Percentiles rank a stretch among this genome's conserved stretches.
phyloP scores from a whole-genome alignment of 2,888 invertebrate species.

The Cataglyphis rosenhaueri region DNA sequence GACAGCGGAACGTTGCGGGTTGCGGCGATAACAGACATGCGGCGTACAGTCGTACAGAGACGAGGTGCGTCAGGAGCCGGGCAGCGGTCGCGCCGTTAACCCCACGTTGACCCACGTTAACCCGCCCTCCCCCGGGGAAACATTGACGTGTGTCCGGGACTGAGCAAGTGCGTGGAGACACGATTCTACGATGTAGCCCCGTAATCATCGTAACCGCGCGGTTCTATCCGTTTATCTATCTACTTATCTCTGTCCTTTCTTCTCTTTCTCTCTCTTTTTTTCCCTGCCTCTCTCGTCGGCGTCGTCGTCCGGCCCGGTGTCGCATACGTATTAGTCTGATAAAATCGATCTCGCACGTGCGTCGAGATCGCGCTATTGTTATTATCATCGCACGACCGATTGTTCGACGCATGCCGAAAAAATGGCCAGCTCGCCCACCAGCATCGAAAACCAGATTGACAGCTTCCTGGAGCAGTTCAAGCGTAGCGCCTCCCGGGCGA shows the following conservation, averaged over 20 bases:
- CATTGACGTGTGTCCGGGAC: conserved; percentile 19
- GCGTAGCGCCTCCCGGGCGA: conserved; percentile 92
- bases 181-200: conserved; percentile 53
- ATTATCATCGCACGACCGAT: conserved; percentile 9
- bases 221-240: conserved; percentile 3
- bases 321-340: background rate
- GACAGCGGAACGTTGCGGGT: conserved; percentile 51
- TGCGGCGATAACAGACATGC: conserved; percentile 73
- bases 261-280: background rate
- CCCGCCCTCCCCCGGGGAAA: background rate
- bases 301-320: conserved; percentile 26
- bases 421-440: conserved; percentile 90
- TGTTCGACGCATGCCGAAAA: conserved; percentile 60
- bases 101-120: conserved; percentile 35
- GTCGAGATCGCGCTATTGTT: conserved; percentile 48
- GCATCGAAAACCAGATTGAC: conserved; percentile 94
- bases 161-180: conserved; percentile 27
- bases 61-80: conserved; percentile 67
- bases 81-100: conserved; percentile 50
- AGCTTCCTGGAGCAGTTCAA: conserved; percentile 94
- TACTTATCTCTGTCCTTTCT: conserved; percentile 2
- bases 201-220: conserved; percentile 12
- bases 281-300: background rate
- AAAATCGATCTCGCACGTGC: conserved; percentile 53
- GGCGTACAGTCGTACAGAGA: conserved; percentile 65